Conservation (phyloP, 2,888 invertebrate genomes). For the Tinea trinotella region DNA sequence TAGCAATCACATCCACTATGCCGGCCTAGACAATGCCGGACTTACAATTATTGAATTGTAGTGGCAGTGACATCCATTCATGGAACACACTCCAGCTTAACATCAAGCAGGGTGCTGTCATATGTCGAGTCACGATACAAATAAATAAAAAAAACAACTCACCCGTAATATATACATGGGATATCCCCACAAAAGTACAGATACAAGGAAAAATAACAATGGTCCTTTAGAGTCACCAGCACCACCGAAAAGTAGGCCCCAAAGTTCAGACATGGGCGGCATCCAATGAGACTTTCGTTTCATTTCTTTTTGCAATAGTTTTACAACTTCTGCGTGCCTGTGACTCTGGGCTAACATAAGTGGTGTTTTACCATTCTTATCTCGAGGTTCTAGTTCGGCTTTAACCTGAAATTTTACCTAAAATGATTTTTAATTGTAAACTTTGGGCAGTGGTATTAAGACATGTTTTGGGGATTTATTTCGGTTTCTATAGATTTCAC, state of each 20-base stretch:
- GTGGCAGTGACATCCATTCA: too few relatives aligned
- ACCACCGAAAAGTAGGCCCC: constrained; percentile 91
- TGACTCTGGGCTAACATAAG: constrained; percentile 91
- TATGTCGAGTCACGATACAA: too few relatives aligned
- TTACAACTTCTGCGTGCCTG: constrained; percentile 87
- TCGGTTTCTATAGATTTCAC: too few relatives aligned
- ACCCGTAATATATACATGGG: constrained; percentile 93
- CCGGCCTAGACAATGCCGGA: too few relatives aligned
- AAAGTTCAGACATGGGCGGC: constrained; percentile 89
- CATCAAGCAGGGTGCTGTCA: too few relatives aligned
- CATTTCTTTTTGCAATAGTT: constrained; percentile 84
- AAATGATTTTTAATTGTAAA: too few relatives aligned
- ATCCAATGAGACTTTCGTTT: constrained; percentile 89
- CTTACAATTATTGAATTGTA: too few relatives aligned
- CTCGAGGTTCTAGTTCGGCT: constrained; percentile 87
- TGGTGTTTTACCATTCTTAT: constrained; percentile 94
- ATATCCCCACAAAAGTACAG: constrained; percentile 91
- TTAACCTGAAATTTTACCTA: constrained; percentile 82
- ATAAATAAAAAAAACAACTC: constrained; percentile 30
- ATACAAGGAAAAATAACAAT: constrained; percentile 86
- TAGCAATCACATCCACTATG: too few relatives aligned
- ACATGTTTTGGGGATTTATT: too few relatives aligned
- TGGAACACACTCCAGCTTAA: too few relatives aligned
- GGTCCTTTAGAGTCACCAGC: constrained; percentile 94
- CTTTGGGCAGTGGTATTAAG: too few relatives aligned